Conservation (phyloP, 2,888 invertebrate genomes). For the Scrobipalpa atriplicella region DNA sequence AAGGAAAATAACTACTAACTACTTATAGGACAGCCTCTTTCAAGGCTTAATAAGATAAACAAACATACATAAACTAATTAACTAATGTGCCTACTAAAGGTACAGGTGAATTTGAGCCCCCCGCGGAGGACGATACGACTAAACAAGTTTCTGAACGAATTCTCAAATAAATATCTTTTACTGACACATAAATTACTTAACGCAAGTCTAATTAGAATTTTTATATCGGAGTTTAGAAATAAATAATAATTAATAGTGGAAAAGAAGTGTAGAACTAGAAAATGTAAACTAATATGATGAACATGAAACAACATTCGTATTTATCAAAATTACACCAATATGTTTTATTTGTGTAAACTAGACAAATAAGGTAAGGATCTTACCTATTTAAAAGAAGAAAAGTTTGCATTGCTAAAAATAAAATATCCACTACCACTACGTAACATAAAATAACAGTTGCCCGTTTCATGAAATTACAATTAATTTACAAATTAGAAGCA, state of each 20-base stretch:
- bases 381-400: no score
- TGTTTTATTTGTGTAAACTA: no score
- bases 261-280: not conserved
- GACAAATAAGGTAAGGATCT: no score
- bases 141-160: constrained; percentile 30
- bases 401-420: no score
- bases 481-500: no score
- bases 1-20: not conserved
- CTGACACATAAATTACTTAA: constrained; percentile 44
- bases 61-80: constrained; percentile 25
- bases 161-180: constrained; percentile 36
- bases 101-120: constrained; percentile 14
- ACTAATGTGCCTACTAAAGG: constrained; percentile 18
- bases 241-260: not conserved
- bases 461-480: no score
- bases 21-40: not conserved
- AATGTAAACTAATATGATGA: no score
- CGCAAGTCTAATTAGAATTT: constrained; percentile 51
- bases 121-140: constrained; percentile 12
- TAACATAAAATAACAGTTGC: no score
- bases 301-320: no score
- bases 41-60: constrained; percentile 1
- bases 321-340: no score
- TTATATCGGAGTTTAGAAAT: not conserved
- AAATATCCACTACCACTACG: no score